Evolutionary conservation across 1,140 invertebrate species (phyloP).

Genomic region (Dinothrombium tinctorium): DNA sequence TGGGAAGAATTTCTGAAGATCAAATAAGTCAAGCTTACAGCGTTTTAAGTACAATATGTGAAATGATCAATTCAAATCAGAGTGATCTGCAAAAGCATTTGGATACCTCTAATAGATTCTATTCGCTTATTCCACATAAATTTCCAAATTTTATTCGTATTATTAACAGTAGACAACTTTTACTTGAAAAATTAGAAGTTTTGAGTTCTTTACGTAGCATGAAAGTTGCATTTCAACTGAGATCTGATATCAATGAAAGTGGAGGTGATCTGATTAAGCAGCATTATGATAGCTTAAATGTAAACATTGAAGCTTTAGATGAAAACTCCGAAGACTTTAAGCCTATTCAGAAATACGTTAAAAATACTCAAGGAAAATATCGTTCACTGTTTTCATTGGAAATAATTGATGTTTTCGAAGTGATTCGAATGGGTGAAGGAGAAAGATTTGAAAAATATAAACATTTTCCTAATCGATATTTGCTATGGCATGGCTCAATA

Average conservation of each 20-base stretch:
- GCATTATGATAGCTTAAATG: constrained; percentile 72
- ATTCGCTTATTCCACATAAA: constrained; percentile 78
- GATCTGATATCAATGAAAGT: constrained; percentile 31
- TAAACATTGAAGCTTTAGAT: constrained; percentile 49
- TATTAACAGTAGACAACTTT: constrained; percentile 43
- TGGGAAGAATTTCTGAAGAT: constrained; percentile 77
- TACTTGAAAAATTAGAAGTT: constrained; percentile 72
- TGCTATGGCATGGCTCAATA: constrained; percentile 91
- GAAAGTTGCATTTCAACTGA: constrained; percentile 71
- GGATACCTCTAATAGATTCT: constrained; percentile 72
- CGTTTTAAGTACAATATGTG: constrained; percentile 50
- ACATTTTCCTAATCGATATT: constrained; percentile 53
- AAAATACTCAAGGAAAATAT: constrained; percentile 51
- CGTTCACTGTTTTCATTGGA: no score
- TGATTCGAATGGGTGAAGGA: constrained; percentile 53
- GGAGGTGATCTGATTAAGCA: constrained; percentile 45
- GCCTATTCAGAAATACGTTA: constrained; percentile 46
- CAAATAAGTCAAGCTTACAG: constrained; percentile 67
- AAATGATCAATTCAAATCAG: constrained; percentile 24
- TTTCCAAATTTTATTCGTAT: constrained; percentile 66
- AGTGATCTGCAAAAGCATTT: constrained; percentile 31
- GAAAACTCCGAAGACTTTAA: constrained; percentile 43
- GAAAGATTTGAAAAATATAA: constrained; percentile 56
- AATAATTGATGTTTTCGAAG: no score
- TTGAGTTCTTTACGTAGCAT: constrained; percentile 75